These are phyloP conservation scores for Euproctis similis DNA, from an alignment of 2,888 invertebrate species.

Conservation along the genomic window DNA sequence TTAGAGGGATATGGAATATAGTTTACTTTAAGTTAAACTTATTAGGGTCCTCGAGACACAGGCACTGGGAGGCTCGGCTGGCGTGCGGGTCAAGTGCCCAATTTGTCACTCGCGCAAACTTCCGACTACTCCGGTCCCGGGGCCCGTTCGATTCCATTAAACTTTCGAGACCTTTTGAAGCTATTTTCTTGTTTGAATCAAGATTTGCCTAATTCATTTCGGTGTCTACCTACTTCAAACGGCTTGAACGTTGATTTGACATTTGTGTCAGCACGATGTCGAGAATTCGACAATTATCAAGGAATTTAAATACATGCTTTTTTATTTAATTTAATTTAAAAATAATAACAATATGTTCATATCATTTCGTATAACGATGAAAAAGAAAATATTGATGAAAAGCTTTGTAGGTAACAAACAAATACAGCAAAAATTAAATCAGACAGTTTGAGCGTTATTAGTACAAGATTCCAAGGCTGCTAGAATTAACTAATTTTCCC, in stretches of 20 bases:
- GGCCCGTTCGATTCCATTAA: constrained; percentile 75
- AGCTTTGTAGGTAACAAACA: too few species aligned
- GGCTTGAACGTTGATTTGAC: constrained; percentile 14
- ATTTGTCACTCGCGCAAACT: constrained; percentile 75
- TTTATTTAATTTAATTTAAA: constrained; percentile 1
- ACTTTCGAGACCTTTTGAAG: constrained; percentile 74
- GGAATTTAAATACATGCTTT: neutral
- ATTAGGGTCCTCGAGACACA: constrained; percentile 73
- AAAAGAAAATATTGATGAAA: too few species aligned
- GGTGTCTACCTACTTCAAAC: constrained; percentile 31
- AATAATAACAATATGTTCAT: too few species aligned
- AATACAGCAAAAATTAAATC: too few species aligned
- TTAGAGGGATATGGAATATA: constrained; percentile 74
- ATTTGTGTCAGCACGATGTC: constrained; percentile 13
- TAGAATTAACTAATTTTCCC: too few species aligned
- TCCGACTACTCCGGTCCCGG: constrained; percentile 59
- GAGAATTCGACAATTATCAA: neutral
- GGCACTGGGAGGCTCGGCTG: constrained; percentile 61
- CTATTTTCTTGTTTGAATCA: constrained; percentile 70
- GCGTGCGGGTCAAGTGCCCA: constrained; percentile 73
- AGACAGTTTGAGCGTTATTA: too few species aligned
- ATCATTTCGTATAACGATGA: too few species aligned
- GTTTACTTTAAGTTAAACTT: constrained; percentile 76
- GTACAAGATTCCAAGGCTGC: too few species aligned
- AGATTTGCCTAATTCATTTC: constrained; percentile 68